Evolutionary conservation across 2,113 vertebrate genomes (phyloP).

Genomic region (Malurus alboscapulatus): DNA sequence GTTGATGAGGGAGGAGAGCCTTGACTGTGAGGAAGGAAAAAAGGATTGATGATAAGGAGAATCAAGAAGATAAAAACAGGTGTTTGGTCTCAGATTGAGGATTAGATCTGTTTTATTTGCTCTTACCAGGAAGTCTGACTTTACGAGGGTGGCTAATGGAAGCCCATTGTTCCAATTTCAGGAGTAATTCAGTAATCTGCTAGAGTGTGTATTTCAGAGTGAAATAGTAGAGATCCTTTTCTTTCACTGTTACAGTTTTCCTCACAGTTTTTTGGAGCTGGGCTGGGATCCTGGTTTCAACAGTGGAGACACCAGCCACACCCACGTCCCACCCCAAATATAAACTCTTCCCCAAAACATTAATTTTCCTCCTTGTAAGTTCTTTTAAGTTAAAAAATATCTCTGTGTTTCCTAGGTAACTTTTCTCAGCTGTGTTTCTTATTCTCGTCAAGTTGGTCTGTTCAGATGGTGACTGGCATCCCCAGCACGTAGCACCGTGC

Average conservation of each 20-base stretch:
- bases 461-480: not conserved
- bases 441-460: not conserved
- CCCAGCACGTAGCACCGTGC: accelerated
- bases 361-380: not conserved
- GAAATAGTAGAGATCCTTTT: not conserved
- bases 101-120: not conserved
- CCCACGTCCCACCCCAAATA: not conserved
- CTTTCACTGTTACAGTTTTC: not conserved
- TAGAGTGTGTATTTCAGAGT: not conserved
- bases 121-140: not conserved
- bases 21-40: not conserved
- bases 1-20: not conserved
- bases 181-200: not conserved
- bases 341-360: not conserved
- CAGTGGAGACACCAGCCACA: not conserved
- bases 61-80: not conserved
- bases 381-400: not conserved
- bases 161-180: not conserved
- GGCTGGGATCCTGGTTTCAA: not conserved
- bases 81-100: not conserved
- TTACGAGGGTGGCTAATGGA: not conserved
- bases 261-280: not conserved
- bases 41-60: not conserved
- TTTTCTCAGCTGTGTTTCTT: not conserved
- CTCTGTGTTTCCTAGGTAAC: not conserved